Conservation (phyloP, 2,888 invertebrate genomes). For the Leptura quadrifasciata region DNA sequence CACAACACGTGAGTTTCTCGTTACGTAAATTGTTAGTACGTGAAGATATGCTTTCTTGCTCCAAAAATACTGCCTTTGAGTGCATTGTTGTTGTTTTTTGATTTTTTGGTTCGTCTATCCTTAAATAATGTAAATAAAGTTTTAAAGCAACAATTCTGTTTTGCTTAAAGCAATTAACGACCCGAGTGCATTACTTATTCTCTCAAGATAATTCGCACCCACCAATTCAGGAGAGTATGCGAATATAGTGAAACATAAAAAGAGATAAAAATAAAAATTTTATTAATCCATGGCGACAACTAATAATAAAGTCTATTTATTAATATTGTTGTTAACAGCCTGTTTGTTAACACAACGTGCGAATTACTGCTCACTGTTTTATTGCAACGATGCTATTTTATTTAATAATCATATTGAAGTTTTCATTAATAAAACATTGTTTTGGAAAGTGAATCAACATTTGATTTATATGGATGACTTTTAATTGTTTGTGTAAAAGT, state of each 20-base stretch:
- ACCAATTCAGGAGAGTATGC: not conserved
- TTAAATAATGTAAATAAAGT: not conserved
- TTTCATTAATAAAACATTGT: no score
- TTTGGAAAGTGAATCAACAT: no score
- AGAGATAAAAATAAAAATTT: no score
- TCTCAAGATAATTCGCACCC: not conserved
- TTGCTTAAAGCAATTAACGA: not conserved
- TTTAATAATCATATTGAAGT: no score
- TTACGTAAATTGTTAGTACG: slow-evolving; percentile 65
- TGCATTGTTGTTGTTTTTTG: slow-evolving; percentile 29
- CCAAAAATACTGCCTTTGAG: slow-evolving; percentile 32
- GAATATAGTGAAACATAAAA: not conserved
- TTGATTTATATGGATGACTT: no score
- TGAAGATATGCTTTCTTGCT: slow-evolving; percentile 58
- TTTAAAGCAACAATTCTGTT: not conserved
- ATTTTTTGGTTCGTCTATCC: slow-evolving; percentile 18
- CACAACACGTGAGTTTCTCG: slow-evolving; percentile 65
- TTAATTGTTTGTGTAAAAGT: no score
- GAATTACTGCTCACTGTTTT: no score
- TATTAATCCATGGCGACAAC: no score
- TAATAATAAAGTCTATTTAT: no score
- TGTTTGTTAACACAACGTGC: no score
- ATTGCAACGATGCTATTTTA: no score
- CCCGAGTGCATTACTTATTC: not conserved
- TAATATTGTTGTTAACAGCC: no score